Evolutionary conservation across 2,113 vertebrate species (phyloP).

Genomic region (Atlantisia rogersi): DNA sequence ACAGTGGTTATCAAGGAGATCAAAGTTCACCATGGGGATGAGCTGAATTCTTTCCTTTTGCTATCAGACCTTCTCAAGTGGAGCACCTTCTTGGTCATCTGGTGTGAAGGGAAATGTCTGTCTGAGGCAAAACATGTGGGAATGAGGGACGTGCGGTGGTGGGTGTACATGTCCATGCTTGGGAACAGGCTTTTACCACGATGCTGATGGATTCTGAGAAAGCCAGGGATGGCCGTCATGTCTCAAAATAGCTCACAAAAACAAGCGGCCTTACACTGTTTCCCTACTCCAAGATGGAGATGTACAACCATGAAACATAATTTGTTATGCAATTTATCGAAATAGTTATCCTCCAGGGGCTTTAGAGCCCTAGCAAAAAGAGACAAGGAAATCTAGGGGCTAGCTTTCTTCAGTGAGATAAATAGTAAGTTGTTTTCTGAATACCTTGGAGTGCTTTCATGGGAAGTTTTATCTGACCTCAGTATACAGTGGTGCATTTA

Average conservation of each 20-base stretch:
- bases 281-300: not conserved
- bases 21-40: not conserved
- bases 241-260: constrained; percentile 53
- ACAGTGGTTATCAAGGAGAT: not conserved
- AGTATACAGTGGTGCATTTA: constrained; percentile 26
- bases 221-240: not conserved
- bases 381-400: not conserved
- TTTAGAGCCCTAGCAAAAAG: not conserved
- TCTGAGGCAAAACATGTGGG: not conserved
- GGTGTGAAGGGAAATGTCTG: not conserved
- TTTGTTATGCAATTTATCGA: constrained; percentile 2
- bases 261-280: not conserved
- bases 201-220: constrained; percentile 42
- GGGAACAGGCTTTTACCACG: not conserved
- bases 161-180: not conserved
- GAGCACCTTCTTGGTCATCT: not conserved
- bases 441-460: constrained; percentile 6
- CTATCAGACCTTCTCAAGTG: not conserved
- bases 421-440: constrained; percentile 20
- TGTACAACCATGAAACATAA: not conserved
- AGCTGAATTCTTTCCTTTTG: constrained; percentile 12
- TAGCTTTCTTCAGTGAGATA: not conserved
- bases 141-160: not conserved
- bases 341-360: not conserved
- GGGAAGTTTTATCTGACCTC: not conserved